A percentile compares a stretch with the other conserved stretches of the same genome.
Conservation (phyloP, 2,113 vertebrate species). For the Nannobrachium achirus region DNA sequence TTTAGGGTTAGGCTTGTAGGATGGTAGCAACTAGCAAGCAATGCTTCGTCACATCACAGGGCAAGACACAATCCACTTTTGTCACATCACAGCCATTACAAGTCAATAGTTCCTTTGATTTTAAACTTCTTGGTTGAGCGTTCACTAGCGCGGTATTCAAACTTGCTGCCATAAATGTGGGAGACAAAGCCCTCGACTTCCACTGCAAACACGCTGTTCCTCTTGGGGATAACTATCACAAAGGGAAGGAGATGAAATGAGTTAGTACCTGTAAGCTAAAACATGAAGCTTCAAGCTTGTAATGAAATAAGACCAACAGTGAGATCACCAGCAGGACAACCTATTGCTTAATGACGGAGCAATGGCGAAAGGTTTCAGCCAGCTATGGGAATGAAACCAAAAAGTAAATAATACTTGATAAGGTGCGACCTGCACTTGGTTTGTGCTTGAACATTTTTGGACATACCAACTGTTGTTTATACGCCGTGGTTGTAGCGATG, state of each 20-base stretch:
- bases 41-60: neutral
- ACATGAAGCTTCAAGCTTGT: neutral
- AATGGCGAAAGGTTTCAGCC: neutral
- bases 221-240: conserved; percentile 89
- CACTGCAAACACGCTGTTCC: conserved; percentile 88
- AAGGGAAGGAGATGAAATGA: neutral
- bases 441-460: too few species aligned
- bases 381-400: neutral
- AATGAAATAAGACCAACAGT: neutral
- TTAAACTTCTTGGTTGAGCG: conserved; percentile 95
- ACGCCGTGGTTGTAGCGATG: too few species aligned
- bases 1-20: too few species aligned
- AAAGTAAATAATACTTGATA: too few species aligned
- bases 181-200: conserved; percentile 90
- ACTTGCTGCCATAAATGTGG: conserved; percentile 93
- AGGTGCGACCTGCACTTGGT: neutral
- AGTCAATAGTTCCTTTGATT: conserved; percentile 88
- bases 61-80: neutral
- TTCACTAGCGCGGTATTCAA: conserved; percentile 91
- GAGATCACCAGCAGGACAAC: neutral
- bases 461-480: too few species aligned
- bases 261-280: neutral
- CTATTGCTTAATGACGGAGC: neutral
- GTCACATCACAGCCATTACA: conserved; percentile 72
- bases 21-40: too few species aligned